Evolutionary conservation across 2,113 vertebrate genomes (phyloP), one percentile per base, ranked within the genome.

Genomic region (Pseudorasbora parva): DNA sequence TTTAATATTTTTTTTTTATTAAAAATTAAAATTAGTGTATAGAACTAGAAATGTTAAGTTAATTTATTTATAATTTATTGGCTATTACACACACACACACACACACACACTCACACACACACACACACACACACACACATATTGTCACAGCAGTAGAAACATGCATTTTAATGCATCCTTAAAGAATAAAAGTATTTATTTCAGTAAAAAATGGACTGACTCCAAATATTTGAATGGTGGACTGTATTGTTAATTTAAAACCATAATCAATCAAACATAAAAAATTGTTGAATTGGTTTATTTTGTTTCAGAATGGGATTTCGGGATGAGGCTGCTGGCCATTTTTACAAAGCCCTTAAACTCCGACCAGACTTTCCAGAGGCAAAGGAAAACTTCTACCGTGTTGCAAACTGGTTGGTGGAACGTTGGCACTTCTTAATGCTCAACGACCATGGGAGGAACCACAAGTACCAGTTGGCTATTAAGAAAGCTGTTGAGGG

Each of bases 391-490:
- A 99, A 99, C 89, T 99, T 99, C 88, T 97, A 98, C 88, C 95
- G 97, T 0, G 96, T 98, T 85, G 97, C 97, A 2, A 99, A 99
- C 93, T 99, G 98, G 97, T 92, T 99, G 86, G 97, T 99, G 85
- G 98, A 99, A 83, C 97, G 98, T 73, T 99, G 98, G 98, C 98
- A 99, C 87, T 99, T 98, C 91, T 91, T 98, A 30, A 99, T 99
- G 98, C 97, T 99, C 76, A 99, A 99, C 0, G 98, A 99, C 87
- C 91, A 85, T n/a, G 94, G 89, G 69, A 95, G 97, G 88, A 99
- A 99, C 88, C 90, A 86, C n/a, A 92, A 95, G 78, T 99, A 98
- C 89, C 95, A 96, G 21, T 93, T 94, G 85, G 98, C 98, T 43
- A 96, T 99, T 54, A 94, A 97, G 90, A 96, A 92, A 1, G 97